A percentile compares a stretch with the other conserved stretches of the same genome.
These are phyloP conservation scores for Nanorana parkeri DNA, from an alignment of 2,113 vertebrate genomes.

Conservation along the genomic window DNA sequence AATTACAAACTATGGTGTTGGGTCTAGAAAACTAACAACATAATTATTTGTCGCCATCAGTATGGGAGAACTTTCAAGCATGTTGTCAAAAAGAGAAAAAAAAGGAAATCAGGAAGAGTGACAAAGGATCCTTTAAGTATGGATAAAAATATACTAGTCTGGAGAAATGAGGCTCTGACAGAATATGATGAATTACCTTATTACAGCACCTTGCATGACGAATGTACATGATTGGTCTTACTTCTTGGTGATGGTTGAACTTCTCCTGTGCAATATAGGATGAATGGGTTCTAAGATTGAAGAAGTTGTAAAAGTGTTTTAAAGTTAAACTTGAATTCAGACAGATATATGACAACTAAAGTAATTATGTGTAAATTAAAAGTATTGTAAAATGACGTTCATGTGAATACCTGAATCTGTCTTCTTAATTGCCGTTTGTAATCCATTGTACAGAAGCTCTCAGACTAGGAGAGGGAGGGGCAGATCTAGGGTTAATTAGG, in stretches of 20 bases:
- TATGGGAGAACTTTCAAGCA: conserved; percentile 75
- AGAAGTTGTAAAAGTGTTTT: conserved; percentile 9
- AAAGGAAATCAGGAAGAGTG: conserved; percentile 70
- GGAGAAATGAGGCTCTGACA: conserved; percentile 74
- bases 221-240: conserved; percentile 79
- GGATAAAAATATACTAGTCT: conserved; percentile 76
- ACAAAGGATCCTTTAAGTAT: conserved; percentile 75
- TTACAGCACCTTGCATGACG: conserved; percentile 76
- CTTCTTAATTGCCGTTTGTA: too few species aligned
- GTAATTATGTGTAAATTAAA: too few species aligned
- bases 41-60: conserved; percentile 77
- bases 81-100: conserved; percentile 64
- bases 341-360: too few species aligned
- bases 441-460: too few species aligned
- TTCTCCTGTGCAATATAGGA: conserved; percentile 73
- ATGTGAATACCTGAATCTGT: too few species aligned
- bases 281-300: conserved; percentile 64
- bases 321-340: too few species aligned
- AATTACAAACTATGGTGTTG: conserved; percentile 48
- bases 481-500: too few species aligned
- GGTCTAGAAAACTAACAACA: conserved; percentile 68
- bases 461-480: too few species aligned
- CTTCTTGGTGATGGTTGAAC: conserved; percentile 77
- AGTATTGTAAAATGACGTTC: too few species aligned
- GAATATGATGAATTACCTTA: conserved; percentile 83